Evolutionary conservation across 2,888 invertebrate genomes (phyloP).

Genomic region (Thecocarcelia acutangulata): DNA sequence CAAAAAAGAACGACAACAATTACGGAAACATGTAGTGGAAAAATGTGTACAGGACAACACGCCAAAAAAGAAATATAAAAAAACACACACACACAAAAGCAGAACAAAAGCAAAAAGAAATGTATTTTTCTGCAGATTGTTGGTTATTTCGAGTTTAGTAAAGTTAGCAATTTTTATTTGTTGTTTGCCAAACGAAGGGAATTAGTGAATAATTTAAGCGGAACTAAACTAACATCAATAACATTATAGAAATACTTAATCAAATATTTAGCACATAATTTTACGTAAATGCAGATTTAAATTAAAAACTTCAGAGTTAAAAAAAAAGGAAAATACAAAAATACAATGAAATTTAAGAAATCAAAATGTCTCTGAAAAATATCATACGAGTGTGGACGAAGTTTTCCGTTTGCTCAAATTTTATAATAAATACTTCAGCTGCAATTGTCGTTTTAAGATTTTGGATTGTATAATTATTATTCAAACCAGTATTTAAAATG

Average conservation of each 20-base stretch:
- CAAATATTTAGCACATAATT: conserved; percentile 19
- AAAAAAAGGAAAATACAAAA: conserved; percentile 33
- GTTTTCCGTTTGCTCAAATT: too few species aligned
- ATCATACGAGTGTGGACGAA: conserved; percentile 28
- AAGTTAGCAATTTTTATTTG: conserved; percentile 77
- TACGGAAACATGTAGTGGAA: conserved; percentile 51
- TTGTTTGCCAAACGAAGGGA: conserved; percentile 76
- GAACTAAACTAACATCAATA: conserved; percentile 68
- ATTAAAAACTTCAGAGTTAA: conserved; percentile 8
- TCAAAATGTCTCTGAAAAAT: background rate
- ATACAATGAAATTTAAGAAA: background rate
- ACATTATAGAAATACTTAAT: conserved; percentile 22
- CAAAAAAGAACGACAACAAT: conserved; percentile 35
- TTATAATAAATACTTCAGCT: background rate
- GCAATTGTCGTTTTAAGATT: background rate
- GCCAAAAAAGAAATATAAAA: conserved; percentile 6
- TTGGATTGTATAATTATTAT: conserved; percentile 7
- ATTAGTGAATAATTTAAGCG: conserved; percentile 74
- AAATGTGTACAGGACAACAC: conserved; percentile 53
- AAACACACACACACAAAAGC: too few species aligned
- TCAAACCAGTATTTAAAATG: conserved; percentile 31
- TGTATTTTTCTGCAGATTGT: conserved; percentile 69
- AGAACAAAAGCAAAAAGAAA: conserved; percentile 47
- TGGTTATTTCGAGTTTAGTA: conserved; percentile 77
- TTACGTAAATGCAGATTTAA: conserved; percentile 32